Conservation (phyloP, 2,888 invertebrate species). For the Drosophila kambysellisi region DNA sequence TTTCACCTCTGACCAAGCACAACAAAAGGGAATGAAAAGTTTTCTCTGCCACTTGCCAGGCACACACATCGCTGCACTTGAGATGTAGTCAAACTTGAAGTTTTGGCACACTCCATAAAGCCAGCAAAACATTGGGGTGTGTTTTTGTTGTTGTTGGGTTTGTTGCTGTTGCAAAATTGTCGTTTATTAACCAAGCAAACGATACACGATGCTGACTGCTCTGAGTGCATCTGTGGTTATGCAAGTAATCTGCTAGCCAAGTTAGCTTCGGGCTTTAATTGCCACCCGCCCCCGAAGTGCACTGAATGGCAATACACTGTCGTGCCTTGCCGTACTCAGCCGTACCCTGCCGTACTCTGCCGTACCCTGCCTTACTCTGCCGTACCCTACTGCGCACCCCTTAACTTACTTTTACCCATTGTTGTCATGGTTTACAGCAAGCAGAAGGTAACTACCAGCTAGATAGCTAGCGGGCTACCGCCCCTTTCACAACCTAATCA, state of each 20-base stretch:
- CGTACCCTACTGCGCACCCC: neutral
- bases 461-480: slow-evolving; percentile 7
- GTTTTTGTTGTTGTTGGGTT: slow-evolving; percentile 3
- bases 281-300: slow-evolving; percentile 60
- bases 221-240: slow-evolving; percentile 43
- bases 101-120: slow-evolving; percentile 26
- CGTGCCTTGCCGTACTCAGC: neutral
- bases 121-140: slow-evolving; percentile 10
- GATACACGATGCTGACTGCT: slow-evolving; percentile 37
- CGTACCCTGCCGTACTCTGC: slow-evolving; percentile 23
- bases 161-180: slow-evolving; percentile 49
- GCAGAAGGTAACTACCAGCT: slow-evolving; percentile 13
- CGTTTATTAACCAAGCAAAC: slow-evolving; percentile 61
- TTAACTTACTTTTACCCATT: slow-evolving; percentile 28
- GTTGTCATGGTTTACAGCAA: slow-evolving; percentile 14
- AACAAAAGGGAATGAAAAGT: slow-evolving; percentile 19
- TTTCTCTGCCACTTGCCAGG: slow-evolving; percentile 4
- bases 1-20: slow-evolving; percentile 61
- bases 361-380: slow-evolving; percentile 5
- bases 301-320: slow-evolving; percentile 44
- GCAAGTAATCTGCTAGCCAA: slow-evolving; percentile 54
- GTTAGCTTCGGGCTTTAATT: slow-evolving; percentile 73
- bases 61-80: slow-evolving; percentile 52
- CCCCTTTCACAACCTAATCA: slow-evolving; percentile 69
- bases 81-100: slow-evolving; percentile 50